Conservation (phyloP, 2,797 vertebrate genomes). For the Onychomys torridus region DNA sequence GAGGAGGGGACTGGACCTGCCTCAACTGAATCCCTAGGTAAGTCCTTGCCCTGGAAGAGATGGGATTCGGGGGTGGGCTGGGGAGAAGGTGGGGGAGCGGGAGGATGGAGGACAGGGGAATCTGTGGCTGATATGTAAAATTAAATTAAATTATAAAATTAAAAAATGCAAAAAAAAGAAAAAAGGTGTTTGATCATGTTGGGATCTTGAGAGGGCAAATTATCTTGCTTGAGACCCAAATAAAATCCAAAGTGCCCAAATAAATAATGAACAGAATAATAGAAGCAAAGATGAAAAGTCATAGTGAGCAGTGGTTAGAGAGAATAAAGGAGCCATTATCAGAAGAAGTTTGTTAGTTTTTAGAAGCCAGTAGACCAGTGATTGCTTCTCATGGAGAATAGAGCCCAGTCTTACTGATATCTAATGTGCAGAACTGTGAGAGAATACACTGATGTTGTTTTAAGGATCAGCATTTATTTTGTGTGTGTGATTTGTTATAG, state of each 20-base stretch:
- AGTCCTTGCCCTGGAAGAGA: too few species aligned
- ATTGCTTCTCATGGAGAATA: not conserved
- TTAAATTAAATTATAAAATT: too few species aligned
- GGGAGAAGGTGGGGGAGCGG: too few species aligned
- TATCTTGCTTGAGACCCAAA: not conserved
- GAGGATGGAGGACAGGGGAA: too few species aligned
- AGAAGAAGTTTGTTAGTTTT: not conserved
- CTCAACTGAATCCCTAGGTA: too few species aligned
- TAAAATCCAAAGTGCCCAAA: not conserved
- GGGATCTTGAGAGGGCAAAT: not conserved
- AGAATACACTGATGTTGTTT: not conserved
- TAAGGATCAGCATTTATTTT: not conserved
- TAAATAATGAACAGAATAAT: not conserved
- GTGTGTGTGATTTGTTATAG: not conserved
- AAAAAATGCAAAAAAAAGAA: not conserved
- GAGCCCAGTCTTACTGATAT: not conserved
- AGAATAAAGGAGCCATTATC: not conserved
- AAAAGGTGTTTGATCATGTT: not conserved
- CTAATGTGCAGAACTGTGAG: not conserved
- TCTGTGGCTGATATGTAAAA: too few species aligned
- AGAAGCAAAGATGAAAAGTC: not conserved
- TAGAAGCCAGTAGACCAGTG: not conserved
- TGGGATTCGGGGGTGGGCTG: too few species aligned
- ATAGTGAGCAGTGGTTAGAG: not conserved
- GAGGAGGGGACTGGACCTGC: too few species aligned